Conservation (phyloP, 2,797 vertebrate genomes). For the Enteromius treurensis region DNA sequence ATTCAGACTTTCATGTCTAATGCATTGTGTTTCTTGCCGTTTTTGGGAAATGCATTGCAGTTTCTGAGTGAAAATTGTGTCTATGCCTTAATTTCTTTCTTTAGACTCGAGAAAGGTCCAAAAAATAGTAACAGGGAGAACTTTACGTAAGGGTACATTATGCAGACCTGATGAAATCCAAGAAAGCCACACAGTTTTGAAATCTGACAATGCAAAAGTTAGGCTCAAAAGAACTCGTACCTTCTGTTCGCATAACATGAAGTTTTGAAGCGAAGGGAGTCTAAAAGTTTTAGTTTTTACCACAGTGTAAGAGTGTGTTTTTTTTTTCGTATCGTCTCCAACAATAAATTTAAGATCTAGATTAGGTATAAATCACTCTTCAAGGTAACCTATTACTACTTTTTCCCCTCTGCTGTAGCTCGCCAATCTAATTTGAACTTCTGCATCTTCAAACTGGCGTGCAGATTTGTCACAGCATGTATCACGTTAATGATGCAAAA, state of each 20-base stretch:
- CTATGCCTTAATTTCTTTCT: not conserved
- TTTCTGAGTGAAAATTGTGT: not conserved
- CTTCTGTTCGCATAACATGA: not conserved
- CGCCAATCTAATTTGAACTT: conserved; percentile 15
- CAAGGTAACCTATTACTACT: not conserved
- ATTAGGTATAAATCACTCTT: not conserved
- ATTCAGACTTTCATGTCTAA: not conserved
- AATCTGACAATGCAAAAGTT: not conserved
- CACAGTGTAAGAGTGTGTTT: not conserved
- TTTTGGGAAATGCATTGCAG: not conserved
- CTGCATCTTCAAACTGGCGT: not conserved
- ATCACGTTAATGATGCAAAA: conserved; percentile 8
- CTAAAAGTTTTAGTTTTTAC: not conserved
- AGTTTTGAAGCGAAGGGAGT: not conserved
- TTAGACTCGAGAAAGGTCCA: not conserved
- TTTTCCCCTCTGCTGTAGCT: not conserved
- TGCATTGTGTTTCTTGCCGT: not conserved
- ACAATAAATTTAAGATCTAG: not conserved
- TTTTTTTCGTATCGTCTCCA: too few relatives aligned
- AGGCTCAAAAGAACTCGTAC: not conserved
- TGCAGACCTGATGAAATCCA: conserved; percentile 6
- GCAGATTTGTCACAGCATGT: conserved; percentile 19
- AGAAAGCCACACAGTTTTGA: not conserved
- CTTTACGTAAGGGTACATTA: not conserved
- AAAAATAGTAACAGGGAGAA: not conserved